A percentile compares a stretch with the other conserved stretches of the same genome.
phyloP scores from a whole-genome alignment of 2,113 vertebrate species.

The Ailuropoda melanoleuca region DNA sequence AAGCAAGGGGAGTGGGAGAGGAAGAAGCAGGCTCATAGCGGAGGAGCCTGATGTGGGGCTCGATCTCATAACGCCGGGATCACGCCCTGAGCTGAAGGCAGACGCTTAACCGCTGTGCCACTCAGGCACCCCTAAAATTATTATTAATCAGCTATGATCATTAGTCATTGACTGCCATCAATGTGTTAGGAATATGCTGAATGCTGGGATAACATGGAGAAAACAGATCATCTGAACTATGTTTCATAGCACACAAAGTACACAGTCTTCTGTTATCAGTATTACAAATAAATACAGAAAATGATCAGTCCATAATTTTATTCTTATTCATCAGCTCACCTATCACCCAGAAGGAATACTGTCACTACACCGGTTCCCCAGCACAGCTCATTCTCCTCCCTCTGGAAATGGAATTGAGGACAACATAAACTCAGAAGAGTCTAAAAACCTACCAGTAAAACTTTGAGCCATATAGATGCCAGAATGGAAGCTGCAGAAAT shows the following conservation, averaged over 20 bases:
- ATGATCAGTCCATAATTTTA: background rate
- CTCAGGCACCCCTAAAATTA: no score
- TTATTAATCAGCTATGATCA: background rate
- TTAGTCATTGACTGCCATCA: background rate
- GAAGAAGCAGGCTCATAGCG: no score
- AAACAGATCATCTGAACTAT: background rate
- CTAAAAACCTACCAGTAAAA: conserved; percentile 11
- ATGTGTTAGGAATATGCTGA: background rate
- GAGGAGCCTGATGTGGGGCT: no score
- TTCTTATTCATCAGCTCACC: background rate
- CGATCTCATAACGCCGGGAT: no score
- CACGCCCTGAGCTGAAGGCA: no score
- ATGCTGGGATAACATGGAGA: background rate
- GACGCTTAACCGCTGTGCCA: no score
- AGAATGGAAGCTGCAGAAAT: background rate
- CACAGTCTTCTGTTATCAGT: background rate
- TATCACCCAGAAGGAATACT: background rate
- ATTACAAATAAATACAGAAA: conserved; percentile 31
- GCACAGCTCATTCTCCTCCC: background rate
- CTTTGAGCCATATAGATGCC: background rate
- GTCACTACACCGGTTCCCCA: no score
- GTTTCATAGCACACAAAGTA: background rate
- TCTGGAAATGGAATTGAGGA: background rate
- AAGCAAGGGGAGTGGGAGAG: no score
- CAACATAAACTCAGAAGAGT: background rate